phyloP scores from a whole-genome alignment of 2,113 vertebrate genomes.

The Stictonetta naevosa region DNA sequence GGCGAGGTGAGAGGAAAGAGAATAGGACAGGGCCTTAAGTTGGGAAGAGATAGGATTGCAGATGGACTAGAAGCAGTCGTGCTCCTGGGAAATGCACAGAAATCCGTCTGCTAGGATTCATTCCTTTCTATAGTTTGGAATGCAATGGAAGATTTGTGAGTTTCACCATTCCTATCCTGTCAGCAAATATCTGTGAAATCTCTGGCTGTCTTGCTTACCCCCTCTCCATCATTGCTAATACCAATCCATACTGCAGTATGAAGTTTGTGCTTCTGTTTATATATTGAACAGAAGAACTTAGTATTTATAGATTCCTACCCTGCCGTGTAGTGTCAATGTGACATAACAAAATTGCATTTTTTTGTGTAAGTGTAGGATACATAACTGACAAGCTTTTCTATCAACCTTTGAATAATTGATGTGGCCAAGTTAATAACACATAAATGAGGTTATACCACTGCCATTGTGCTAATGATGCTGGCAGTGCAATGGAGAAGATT shows the following conservation, averaged over 20 bases:
- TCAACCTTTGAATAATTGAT: conserved; percentile 55
- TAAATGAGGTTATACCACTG: conserved; percentile 33
- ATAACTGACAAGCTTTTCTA: conserved; percentile 34
- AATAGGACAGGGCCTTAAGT: conserved; percentile 40
- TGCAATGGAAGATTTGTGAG: conserved; percentile 59
- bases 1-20: conserved; percentile 50
- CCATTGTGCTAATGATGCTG: neutral
- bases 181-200: conserved; percentile 64
- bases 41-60: conserved; percentile 55
- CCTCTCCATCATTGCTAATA: conserved; percentile 29
- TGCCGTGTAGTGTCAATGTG: conserved; percentile 1
- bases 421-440: conserved; percentile 44
- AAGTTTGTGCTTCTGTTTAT: conserved; percentile 27
- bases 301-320: conserved; percentile 13
- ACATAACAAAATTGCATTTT: neutral
- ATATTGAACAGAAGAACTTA: neutral
- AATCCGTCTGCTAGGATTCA: conserved; percentile 60
- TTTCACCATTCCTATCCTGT: conserved; percentile 36
- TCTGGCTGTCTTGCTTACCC: conserved; percentile 49
- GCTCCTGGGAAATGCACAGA: conserved; percentile 53
- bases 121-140: conserved; percentile 50
- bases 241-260: neutral
- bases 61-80: conserved; percentile 15
- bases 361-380: neutral
- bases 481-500: neutral